A percentile compares a stretch with the other conserved stretches of the same genome.
These are phyloP conservation scores for Talpa occidentalis DNA, from an alignment of 2,113 vertebrate species.

Conservation along the genomic window DNA sequence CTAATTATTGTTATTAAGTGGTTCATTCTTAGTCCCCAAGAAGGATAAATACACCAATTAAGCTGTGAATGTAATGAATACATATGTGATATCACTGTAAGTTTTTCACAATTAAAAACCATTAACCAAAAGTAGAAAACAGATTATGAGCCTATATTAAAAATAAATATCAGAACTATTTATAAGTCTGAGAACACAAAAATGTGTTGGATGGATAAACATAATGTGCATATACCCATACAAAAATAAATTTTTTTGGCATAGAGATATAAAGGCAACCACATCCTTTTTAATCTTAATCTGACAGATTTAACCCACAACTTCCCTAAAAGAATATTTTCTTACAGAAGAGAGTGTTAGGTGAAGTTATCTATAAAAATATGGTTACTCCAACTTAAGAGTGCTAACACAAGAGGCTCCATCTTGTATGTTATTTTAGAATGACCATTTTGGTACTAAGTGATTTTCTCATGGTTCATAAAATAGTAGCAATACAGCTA, in stretches of 20 bases:
- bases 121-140: slow-evolving; percentile 18
- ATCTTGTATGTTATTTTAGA: neutral
- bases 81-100: neutral
- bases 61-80: neutral
- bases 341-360: neutral
- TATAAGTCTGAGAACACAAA: neutral
- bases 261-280: neutral
- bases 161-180: neutral
- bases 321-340: neutral
- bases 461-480: neutral
- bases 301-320: neutral
- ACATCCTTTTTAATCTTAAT: neutral
- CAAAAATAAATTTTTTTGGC: neutral
- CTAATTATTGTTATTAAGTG: slow-evolving; percentile 47
- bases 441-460: neutral
- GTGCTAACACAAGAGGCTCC: neutral
- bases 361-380: neutral
- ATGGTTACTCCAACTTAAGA: neutral
- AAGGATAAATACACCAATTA: slow-evolving; percentile 11
- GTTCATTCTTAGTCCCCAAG: neutral
- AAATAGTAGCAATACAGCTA: neutral
- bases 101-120: slow-evolving; percentile 4
- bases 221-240: neutral
- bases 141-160: neutral
- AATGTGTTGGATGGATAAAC: neutral